Conservation (phyloP, 2,888 invertebrate species). For the Papilio protenor region DNA sequence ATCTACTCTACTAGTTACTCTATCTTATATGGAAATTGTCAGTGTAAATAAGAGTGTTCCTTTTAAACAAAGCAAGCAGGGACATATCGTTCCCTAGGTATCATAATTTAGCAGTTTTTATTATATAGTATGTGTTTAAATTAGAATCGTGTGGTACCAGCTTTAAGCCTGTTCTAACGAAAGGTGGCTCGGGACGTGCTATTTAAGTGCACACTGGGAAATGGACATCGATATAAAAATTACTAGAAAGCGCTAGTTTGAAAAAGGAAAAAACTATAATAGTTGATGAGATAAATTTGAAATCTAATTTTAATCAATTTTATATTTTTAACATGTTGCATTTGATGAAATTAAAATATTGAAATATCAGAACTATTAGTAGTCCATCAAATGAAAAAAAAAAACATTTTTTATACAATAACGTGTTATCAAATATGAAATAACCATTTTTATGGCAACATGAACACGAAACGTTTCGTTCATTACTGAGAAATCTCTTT, state of each 20-base stretch:
- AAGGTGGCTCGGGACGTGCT: constrained; percentile 16
- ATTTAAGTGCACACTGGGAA: constrained; percentile 19
- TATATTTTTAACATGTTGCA: neutral
- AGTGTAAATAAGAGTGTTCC: neutral
- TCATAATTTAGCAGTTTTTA: neutral
- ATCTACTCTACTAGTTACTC: neutral
- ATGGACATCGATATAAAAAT: neutral
- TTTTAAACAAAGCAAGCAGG: neutral
- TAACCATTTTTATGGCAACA: neutral
- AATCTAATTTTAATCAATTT: neutral
- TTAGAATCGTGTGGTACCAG: constrained; percentile 8
- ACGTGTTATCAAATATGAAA: constrained; percentile 3
- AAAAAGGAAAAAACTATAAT: too few species aligned
- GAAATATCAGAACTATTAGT: too few species aligned
- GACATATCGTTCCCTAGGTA: neutral
- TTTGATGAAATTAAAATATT: too few species aligned
- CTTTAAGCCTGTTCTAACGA: constrained; percentile 13
- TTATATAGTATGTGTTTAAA: neutral
- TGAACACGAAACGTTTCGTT: constrained; percentile 15
- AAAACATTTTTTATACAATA: neutral
- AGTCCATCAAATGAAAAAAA: neutral
- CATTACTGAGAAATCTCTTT: neutral
- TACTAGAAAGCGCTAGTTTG: neutral
- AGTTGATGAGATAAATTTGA: neutral
- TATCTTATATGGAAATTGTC: too few species aligned